Percentiles rank a stretch among this genome's conserved stretches.
phyloP scores from a whole-genome alignment of 2,797 vertebrate species.

The Pangasius sanitwongsei region DNA sequence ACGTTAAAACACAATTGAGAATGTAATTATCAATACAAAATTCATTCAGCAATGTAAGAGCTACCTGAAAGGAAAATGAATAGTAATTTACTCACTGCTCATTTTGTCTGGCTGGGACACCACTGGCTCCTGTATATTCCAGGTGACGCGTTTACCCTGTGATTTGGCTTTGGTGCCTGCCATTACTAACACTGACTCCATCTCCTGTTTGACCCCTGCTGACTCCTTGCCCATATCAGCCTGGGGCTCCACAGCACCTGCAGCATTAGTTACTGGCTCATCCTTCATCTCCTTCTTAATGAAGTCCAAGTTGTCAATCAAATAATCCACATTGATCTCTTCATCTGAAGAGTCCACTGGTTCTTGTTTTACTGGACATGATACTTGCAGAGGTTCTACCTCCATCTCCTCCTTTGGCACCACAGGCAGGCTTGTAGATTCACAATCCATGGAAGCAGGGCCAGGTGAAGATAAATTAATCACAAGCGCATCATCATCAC shows the following conservation, averaged over 20 bases:
- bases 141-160: conserved; percentile 92
- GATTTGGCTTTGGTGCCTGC: conserved; percentile 78
- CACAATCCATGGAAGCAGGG: background rate
- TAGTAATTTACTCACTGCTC: conserved; percentile 68
- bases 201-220: conserved; percentile 35
- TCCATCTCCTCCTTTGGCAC: conserved; percentile 37
- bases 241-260: conserved; percentile 45
- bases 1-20: background rate
- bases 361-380: conserved; percentile 66
- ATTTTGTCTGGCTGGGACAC: conserved; percentile 72
- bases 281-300: conserved; percentile 64
- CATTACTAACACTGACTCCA: conserved; percentile 31
- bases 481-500: conserved; percentile 38
- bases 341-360: conserved; percentile 62
- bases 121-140: conserved; percentile 91
- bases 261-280: conserved; percentile 5
- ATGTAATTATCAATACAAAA: background rate
- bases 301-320: conserved; percentile 74
- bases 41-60: background rate
- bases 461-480: conserved; percentile 36
- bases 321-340: conserved; percentile 74
- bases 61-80: background rate
- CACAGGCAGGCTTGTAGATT: conserved; percentile 1
- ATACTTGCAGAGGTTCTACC: conserved; percentile 31
- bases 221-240: conserved; percentile 31